phyloP scores from a whole-genome alignment of 1,140 invertebrate genomes.

The Drosophila athabasca region DNA sequence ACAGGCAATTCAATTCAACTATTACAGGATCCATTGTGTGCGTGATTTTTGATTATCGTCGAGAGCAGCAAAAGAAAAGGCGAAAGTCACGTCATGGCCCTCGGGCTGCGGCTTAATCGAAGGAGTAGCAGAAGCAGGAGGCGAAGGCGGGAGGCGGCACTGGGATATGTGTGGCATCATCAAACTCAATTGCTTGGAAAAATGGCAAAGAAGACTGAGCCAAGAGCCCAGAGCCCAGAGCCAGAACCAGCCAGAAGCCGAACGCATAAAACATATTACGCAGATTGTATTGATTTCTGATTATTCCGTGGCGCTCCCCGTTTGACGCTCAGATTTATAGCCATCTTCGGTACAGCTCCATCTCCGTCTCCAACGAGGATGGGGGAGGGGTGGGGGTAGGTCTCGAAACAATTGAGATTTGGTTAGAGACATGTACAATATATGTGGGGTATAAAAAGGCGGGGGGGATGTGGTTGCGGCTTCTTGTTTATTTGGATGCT shows the following conservation, averaged over 20 bases:
- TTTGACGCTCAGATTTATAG: constrained; percentile 75
- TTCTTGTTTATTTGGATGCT: constrained; percentile 60
- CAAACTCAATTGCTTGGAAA: constrained; percentile 83
- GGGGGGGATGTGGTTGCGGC: constrained; percentile 65
- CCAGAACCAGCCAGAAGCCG: constrained; percentile 13
- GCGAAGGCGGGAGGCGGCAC: not conserved
- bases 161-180: constrained; percentile 63
- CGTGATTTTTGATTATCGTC: constrained; percentile 70
- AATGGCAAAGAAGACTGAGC: constrained; percentile 58
- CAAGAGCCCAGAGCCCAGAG: constrained; percentile 16
- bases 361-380: not conserved
- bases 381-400: not conserved
- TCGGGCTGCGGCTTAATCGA: constrained; percentile 65
- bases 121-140: constrained; percentile 25
- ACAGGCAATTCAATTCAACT: constrained; percentile 77
- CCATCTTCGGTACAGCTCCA: constrained; percentile 29
- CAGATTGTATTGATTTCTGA: constrained; percentile 81
- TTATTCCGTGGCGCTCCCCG: constrained; percentile 63
- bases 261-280: constrained; percentile 78
- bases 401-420: constrained; percentile 38
- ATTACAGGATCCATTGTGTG: constrained; percentile 71
- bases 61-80: constrained; percentile 28
- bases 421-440: not conserved
- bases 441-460: not conserved
- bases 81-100: constrained; percentile 72